Evolutionary conservation across 1,140 invertebrate species (phyloP), one percentile per base, ranked within the genome.

Genomic region (Bursaphelenchus mucronatus): DNA sequence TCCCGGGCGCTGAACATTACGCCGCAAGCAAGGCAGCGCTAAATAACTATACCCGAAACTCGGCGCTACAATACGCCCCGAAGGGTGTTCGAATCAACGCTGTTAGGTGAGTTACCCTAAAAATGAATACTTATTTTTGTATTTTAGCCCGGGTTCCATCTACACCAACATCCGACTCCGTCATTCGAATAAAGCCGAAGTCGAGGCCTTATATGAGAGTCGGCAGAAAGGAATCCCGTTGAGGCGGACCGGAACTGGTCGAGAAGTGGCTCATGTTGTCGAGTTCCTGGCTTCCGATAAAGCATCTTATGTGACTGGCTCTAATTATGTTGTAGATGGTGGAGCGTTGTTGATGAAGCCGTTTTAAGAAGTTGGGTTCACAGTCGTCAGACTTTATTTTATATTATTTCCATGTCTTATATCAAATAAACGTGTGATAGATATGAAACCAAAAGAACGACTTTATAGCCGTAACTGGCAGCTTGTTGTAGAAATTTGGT

Each of bases 291-390:
- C 90, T 0, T 89, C 88, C 51, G 87, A 89, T 50, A 84, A 86
- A 68, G 86, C 90, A 10, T 88, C 86, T 64, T 91, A 89, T 73
- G 89, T 89, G 9, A 92, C 90, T 51, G 91, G 90, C 11, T 88
- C 85, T 7, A 87, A 85, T 58, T 62, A 92, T 19, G 86, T 89
- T 7, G 87, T 92, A 3, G 91, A 92, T 84, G 90, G 90, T 40
- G 90, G 90, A 1, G 30, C 30, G 30, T 30, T 30, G 30, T 5
- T 30, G 1, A 30, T 30, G 17, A 30, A 30, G 30, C 30, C 30
- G 5, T 30, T 30, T 30, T 30, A 30, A 30, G n/a, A n/a, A n/a
- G n/a, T n/a, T n/a, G n/a, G n/a, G n/a, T n/a, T n/a, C n/a, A n/a
- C n/a, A n/a, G n/a, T n/a, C n/a, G n/a, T n/a, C n/a, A n/a, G n/a